phyloP scores from a whole-genome alignment of 1,140 invertebrate genomes.

The Papilio glaucus region DNA sequence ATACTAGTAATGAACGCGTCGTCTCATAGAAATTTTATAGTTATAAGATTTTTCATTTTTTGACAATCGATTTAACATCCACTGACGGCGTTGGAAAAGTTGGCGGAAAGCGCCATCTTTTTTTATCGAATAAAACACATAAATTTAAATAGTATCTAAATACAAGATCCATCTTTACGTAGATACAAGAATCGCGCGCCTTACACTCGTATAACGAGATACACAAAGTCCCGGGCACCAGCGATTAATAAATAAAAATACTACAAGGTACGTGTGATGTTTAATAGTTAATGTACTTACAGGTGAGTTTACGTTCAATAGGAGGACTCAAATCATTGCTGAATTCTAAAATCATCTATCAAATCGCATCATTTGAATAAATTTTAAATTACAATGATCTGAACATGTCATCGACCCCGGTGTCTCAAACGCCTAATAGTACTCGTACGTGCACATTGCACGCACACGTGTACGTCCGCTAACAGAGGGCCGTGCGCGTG shows the following conservation, averaged over 20 bases:
- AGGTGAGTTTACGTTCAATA: slow-evolving; percentile 17
- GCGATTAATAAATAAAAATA: not conserved
- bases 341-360: slow-evolving; percentile 63
- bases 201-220: too few species aligned
- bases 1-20: too few species aligned
- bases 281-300: slow-evolving; percentile 5
- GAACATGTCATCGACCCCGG: slow-evolving; percentile 64
- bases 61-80: too few species aligned
- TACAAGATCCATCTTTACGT: too few species aligned
- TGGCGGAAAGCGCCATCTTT: too few species aligned
- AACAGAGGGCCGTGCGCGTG: not conserved
- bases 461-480: not conserved
- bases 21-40: too few species aligned
- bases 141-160: too few species aligned
- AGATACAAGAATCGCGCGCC: too few species aligned
- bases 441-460: slow-evolving; percentile 46
- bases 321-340: slow-evolving; percentile 35
- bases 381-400: slow-evolving; percentile 75
- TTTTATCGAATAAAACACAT: too few species aligned
- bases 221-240: not conserved
- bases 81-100: too few species aligned
- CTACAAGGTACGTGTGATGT: not conserved
- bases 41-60: too few species aligned
- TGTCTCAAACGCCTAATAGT: slow-evolving; percentile 59
- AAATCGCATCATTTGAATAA: slow-evolving; percentile 72